A percentile compares a stretch with the other conserved stretches of the same genome.
Evolutionary conservation across 2,113 vertebrate genomes (phyloP).

Genomic region (Thinocorus orbignyianus): DNA sequence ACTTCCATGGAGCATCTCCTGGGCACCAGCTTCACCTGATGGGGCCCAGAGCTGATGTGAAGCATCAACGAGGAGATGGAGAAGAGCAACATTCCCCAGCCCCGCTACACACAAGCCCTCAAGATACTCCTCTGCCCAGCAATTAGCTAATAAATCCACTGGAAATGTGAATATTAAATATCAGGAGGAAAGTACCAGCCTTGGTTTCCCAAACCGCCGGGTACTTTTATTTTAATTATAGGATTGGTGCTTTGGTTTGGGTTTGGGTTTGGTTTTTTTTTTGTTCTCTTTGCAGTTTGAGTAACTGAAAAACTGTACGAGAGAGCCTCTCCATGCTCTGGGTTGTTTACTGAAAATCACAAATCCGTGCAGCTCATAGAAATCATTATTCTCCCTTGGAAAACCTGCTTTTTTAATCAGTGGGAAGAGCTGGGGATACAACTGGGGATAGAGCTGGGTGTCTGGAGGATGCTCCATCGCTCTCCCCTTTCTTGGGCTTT

Average conservation of each 20-base stretch:
- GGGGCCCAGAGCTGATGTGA: background rate
- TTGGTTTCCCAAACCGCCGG: background rate
- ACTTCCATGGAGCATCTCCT: background rate
- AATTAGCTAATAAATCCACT: slow-evolving; percentile 44
- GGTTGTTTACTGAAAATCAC: background rate
- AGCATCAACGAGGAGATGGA: background rate
- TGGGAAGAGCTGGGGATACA: background rate
- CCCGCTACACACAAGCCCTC: background rate
- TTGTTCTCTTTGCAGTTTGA: background rate
- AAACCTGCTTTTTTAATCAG: background rate
- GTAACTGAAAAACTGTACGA: background rate
- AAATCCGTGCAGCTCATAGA: background rate
- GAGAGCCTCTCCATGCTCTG: background rate
- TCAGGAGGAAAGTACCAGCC: background rate
- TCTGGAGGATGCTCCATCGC: background rate
- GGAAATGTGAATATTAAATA: slow-evolving; percentile 36
- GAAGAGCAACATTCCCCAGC: background rate
- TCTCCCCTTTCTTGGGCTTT: background rate
- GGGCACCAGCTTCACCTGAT: slow-evolving; percentile 9
- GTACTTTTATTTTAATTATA: background rate
- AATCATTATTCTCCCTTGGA: background rate
- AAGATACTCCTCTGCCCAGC: background rate
- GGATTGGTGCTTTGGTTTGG: background rate
- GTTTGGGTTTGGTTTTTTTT: background rate
- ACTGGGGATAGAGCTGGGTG: background rate